Evolutionary conservation across 2,797 vertebrate species (phyloP).

Genomic region (Danionella dracula): DNA sequence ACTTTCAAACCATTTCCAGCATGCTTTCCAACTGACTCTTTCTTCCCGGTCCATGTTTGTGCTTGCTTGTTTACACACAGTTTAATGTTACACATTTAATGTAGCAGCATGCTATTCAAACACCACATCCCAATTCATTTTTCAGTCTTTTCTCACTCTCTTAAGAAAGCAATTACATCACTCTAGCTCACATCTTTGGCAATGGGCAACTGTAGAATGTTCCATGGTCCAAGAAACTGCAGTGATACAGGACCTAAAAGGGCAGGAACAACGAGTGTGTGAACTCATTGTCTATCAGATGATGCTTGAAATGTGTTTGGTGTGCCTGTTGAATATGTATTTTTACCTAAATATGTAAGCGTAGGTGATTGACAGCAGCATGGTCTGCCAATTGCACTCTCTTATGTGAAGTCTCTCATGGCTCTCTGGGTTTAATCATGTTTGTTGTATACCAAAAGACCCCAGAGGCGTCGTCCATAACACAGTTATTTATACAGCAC

Average conservation of each 20-base stretch:
- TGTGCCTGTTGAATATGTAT: conserved; percentile 7
- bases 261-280: conserved; percentile 46
- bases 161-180: conserved; percentile 69
- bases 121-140: conserved; percentile 47
- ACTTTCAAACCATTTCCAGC: neutral
- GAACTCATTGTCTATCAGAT: neutral
- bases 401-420: conserved; percentile 22
- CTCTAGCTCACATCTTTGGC: conserved; percentile 59
- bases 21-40: conserved; percentile 5
- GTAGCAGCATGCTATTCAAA: conserved; percentile 7
- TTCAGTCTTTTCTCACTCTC: conserved; percentile 47
- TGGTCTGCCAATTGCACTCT: neutral
- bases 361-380: neutral
- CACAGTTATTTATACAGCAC: conserved; percentile 42
- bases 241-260: conserved; percentile 65
- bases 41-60: conserved; percentile 26
- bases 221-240: conserved; percentile 55
- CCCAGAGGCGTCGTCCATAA: conserved; percentile 47
- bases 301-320: conserved; percentile 11
- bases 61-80: conserved; percentile 24
- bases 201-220: conserved; percentile 61
- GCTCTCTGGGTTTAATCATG: conserved; percentile 36
- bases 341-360: neutral
- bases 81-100: conserved; percentile 18
- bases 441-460: conserved; percentile 18